Evolutionary conservation across 2,888 invertebrate species (phyloP), one percentile per base, ranked within the genome.

Genomic region (Drepanosiphum platanoidis): DNA sequence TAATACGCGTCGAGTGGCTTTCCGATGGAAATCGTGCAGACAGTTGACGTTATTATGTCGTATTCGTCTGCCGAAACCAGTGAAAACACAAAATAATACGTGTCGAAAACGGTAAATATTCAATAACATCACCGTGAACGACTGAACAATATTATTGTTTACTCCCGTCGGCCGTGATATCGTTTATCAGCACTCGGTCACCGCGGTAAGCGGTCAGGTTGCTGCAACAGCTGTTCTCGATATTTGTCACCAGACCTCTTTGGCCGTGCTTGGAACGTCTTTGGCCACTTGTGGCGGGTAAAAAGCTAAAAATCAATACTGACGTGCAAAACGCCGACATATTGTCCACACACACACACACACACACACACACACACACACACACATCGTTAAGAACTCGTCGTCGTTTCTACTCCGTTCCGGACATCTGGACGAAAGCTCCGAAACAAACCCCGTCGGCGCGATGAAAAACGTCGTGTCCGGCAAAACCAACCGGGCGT

Each of bases 221-320:
- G 18, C 18, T 22, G 3, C 46, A 3, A 52, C 52, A 15, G 52
- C 52, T 15, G 52, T 52, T n/a, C n/a, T n/a, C n/a, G 18, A 5
- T 7, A 8, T 4, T 52, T 18, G 22, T 22, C 52, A 0, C 11
- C 22, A 2, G 36, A 36, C 8, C 52, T 75, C 74, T 74, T 74
- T 74, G 74, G 52, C 32, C 22, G 32, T 1, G 11, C 13, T 11
- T 27, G 27, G 42, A 34, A 34, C 66, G 66, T 75, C 83, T 66
- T 36, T 36, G 22, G 74, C 34, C 66, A 74, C 83, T 74, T 64
- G 83, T 75, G 83, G 75, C 83, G 83, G 83, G 64, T 32, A 64
- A 82, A 82, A 32, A n/a, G n/a, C n/a, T n/a, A n/a, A n/a, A 74
- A 64, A 66, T 66, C 83, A 52, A 83, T 75, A 83, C 72, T 18